These are phyloP conservation scores for Carlito syrichta DNA, from an alignment of 2,113 vertebrate species.

Conservation along the genomic window DNA sequence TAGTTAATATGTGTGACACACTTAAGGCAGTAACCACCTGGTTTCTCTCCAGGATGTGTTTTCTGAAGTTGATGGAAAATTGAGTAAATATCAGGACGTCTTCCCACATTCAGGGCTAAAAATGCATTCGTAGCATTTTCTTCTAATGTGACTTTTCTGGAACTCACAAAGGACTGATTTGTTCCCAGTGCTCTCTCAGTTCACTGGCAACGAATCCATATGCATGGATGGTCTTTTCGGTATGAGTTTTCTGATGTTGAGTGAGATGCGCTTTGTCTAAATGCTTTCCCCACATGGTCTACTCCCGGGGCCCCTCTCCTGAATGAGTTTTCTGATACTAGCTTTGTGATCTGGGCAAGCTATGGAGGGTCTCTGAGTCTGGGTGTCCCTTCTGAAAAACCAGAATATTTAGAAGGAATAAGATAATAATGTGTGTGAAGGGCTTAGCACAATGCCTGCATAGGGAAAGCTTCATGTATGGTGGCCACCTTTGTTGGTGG, in stretches of 20 bases:
- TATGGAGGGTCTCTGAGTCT: background rate
- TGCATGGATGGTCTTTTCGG: background rate
- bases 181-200: background rate
- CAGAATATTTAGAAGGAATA: background rate
- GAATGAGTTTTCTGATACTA: background rate
- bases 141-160: background rate
- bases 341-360: background rate
- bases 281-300: background rate
- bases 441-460: background rate
- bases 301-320: background rate
- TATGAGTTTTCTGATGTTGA: background rate
- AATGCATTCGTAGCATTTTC: background rate
- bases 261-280: background rate
- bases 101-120: background rate
- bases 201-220: background rate
- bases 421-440: background rate
- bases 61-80: background rate
- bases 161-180: background rate
- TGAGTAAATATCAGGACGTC: background rate
- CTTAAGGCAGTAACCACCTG: background rate
- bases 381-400: background rate
- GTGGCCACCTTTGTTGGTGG: fast-evolving
- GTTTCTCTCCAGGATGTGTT: background rate
- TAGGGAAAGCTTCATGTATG: background rate
- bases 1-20: background rate